These are phyloP conservation scores for Aphis gossypii DNA, from an alignment of 1,140 invertebrate genomes.

Conservation along the genomic window DNA sequence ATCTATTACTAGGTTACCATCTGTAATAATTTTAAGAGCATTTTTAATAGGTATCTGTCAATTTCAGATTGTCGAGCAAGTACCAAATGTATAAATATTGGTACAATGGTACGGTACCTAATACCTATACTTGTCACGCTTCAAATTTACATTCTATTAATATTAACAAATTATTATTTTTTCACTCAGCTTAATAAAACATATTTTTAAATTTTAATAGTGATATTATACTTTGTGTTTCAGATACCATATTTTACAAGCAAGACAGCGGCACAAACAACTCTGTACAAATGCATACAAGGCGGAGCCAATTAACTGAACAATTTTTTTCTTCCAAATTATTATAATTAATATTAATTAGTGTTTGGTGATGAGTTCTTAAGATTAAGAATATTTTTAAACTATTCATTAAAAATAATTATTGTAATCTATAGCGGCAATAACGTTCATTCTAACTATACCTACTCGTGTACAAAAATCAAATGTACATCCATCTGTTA, in stretches of 20 bases:
- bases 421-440: constrained; percentile 9
- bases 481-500: neutral
- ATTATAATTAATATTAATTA: constrained; percentile 48
- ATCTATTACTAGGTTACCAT: neutral
- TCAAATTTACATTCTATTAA: neutral
- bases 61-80: neutral
- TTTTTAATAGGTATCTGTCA: neutral
- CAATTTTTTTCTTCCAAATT: constrained; percentile 27
- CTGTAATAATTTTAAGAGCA: neutral
- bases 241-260: neutral
- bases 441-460: neutral
- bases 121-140: neutral
- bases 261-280: neutral
- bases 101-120: too few species aligned
- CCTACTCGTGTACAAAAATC: neutral
- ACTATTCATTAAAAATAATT: constrained; percentile 17
- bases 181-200: neutral
- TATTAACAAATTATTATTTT: neutral
- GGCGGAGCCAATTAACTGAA: neutral
- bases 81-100: neutral
- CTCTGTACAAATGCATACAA: neutral
- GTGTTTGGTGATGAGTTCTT: constrained; percentile 24
- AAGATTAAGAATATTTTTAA: constrained; percentile 44
- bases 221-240: neutral
- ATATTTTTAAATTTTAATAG: neutral